These are phyloP conservation scores for Anguilla marmorata DNA, from an alignment of 2,797 vertebrate species.

Conservation along the genomic window DNA sequence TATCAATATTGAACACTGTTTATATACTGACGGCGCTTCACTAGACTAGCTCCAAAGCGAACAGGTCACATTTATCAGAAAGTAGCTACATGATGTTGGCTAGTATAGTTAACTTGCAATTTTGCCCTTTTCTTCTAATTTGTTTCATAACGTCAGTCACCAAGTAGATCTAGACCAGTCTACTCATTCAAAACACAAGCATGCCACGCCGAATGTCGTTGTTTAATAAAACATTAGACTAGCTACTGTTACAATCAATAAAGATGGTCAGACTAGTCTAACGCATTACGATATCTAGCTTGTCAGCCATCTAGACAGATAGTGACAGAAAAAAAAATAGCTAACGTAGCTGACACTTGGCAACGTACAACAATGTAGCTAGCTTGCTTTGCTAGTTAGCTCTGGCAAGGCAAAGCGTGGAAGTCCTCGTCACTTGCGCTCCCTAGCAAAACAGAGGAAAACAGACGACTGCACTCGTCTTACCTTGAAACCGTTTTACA, in stretches of 20 bases:
- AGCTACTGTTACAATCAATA: background rate
- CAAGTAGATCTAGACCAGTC: too few species aligned
- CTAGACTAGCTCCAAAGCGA: too few species aligned
- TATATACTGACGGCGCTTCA: too few species aligned
- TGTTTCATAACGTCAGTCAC: background rate
- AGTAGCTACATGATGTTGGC: background rate
- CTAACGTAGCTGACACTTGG: background rate
- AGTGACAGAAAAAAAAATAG: background rate
- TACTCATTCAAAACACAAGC: background rate
- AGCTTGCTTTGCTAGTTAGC: background rate
- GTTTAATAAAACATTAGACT: background rate
- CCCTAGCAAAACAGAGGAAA: background rate
- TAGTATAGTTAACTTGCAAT: background rate
- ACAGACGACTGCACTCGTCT: constrained; percentile 53
- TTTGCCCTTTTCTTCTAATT: background rate
- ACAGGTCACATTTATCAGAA: too few species aligned
- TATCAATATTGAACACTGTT: too few species aligned
- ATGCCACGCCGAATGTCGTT: background rate
- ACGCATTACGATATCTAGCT: background rate
- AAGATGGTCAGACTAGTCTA: background rate
- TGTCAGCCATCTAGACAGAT: background rate
- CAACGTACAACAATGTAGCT: background rate
- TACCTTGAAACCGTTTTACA: constrained; percentile 80
- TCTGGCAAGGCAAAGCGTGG: constrained; percentile 9
- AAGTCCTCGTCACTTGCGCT: background rate